These are phyloP conservation scores for Tipula vernalis DNA, from an alignment of 2,888 invertebrate species.

Conservation along the genomic window DNA sequence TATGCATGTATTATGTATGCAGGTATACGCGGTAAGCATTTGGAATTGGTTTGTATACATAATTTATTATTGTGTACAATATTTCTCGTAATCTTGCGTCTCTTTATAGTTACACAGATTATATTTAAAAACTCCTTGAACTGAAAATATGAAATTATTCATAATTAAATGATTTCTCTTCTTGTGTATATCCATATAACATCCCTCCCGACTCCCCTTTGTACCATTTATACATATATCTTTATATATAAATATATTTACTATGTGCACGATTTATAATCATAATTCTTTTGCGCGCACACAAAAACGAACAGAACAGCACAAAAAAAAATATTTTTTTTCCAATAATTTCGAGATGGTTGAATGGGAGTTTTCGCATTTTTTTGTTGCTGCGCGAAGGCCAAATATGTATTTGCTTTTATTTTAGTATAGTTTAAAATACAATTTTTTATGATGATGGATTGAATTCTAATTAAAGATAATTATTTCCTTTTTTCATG, in stretches of 20 bases:
- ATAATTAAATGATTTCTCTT: not conserved
- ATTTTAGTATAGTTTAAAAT: not conserved
- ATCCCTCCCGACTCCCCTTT: not conserved
- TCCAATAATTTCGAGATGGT: not conserved
- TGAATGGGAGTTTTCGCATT: not conserved
- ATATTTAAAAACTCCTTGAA: not conserved
- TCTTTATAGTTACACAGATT: no score
- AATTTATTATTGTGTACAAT: not conserved
- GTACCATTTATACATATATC: not conserved
- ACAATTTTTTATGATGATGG: not conserved
- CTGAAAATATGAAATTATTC: not conserved
- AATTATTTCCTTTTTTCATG: not conserved
- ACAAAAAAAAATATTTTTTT: not conserved
- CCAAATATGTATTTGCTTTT: not conserved
- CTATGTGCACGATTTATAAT: not conserved
- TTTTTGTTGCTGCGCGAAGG: not conserved
- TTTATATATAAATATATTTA: not conserved
- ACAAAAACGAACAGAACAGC: not conserved
- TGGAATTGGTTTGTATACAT: not conserved
- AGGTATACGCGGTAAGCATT: not conserved
- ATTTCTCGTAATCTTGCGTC: not conserved
- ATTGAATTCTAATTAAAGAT: constrained; percentile 4
- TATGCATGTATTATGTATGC: not conserved
- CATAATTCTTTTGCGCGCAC: not conserved
- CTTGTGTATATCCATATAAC: not conserved